These are phyloP conservation scores for Octomys mimax DNA, from an alignment of 2,797 vertebrate species.

Conservation along the genomic window DNA sequence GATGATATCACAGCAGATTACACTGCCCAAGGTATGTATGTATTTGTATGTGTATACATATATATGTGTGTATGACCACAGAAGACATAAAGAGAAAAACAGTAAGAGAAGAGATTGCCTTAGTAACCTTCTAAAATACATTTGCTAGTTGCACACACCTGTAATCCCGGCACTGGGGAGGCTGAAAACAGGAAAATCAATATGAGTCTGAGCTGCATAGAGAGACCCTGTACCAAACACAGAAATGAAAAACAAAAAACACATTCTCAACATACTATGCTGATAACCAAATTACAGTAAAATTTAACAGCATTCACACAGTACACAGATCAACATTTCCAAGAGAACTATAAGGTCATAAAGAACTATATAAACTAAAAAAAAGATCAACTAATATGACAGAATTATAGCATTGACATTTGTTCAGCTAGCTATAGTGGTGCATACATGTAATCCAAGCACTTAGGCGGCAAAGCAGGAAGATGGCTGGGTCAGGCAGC, in stretches of 20 bases:
- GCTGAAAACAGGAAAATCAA: too few species aligned
- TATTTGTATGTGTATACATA: neutral
- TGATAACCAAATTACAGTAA: neutral
- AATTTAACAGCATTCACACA: neutral
- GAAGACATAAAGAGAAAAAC: neutral
- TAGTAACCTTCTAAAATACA: neutral
- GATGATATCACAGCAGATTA: slow-evolving; percentile 87
- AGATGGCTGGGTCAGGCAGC: neutral
- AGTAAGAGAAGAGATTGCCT: neutral
- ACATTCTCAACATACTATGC: neutral
- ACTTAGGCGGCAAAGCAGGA: neutral
- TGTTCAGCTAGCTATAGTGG: neutral
- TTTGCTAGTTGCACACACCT: too few species aligned
- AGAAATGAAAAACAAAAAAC: neutral
- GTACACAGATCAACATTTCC: slow-evolving; percentile 25
- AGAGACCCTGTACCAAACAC: too few species aligned
- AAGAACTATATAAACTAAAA: slow-evolving; percentile 54
- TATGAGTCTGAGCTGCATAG: too few species aligned
- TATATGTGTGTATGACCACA: neutral
- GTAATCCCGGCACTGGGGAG: too few species aligned
- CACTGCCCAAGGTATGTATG: slow-evolving; percentile 85
- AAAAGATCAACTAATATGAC: neutral
- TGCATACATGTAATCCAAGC: neutral
- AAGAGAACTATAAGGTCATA: neutral
- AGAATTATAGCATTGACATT: neutral